phyloP scores from a whole-genome alignment of 2,797 vertebrate species.

The Balearica regulorum region DNA sequence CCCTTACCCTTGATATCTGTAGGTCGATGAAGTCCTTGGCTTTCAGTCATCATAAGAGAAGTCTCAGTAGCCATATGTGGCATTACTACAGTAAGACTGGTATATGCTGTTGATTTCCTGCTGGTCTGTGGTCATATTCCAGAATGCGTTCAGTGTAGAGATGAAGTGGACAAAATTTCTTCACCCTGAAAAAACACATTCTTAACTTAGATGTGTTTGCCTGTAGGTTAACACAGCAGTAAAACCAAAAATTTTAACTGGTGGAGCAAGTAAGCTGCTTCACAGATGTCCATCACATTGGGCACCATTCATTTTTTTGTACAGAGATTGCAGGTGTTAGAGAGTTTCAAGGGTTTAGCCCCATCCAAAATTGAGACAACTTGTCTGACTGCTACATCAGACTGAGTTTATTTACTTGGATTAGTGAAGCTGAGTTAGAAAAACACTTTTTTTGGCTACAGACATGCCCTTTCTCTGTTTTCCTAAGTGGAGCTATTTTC shows the following conservation, averaged over 20 bases:
- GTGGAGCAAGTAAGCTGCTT: not conserved
- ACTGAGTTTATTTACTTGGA: not conserved
- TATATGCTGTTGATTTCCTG: not conserved
- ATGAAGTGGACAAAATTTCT: not conserved
- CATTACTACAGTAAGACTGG: not conserved
- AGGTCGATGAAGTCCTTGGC: not conserved
- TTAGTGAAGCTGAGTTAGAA: not conserved
- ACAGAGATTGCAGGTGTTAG: not conserved
- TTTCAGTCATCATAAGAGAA: not conserved
- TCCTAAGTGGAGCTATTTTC: not conserved
- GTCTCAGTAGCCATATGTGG: not conserved
- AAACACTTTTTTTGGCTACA: not conserved
- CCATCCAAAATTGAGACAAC: not conserved
- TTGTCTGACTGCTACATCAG: not conserved
- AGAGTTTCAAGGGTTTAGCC: not conserved
- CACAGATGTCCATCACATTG: not conserved
- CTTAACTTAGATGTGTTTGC: not conserved
- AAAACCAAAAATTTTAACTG: not conserved
- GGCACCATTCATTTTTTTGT: not conserved
- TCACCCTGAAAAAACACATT: not conserved
- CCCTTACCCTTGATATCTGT: not conserved
- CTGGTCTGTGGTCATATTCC: not conserved
- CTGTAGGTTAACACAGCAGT: not conserved
- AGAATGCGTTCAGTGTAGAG: not conserved
- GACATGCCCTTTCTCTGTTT: not conserved